phyloP scores from a whole-genome alignment of 2,888 invertebrate species.

The Lithodes maja region DNA sequence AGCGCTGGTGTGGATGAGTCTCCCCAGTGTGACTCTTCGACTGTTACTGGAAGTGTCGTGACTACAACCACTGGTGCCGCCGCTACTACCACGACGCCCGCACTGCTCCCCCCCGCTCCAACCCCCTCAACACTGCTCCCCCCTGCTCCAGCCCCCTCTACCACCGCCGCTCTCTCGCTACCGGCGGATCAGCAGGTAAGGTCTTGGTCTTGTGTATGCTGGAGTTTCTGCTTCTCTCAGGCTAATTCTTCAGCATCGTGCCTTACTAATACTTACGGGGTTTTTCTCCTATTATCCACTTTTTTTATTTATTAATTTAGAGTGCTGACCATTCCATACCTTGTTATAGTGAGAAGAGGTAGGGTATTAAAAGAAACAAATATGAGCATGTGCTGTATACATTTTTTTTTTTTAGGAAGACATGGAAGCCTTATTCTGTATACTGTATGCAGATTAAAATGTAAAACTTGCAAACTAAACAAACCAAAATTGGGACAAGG shows the following conservation, averaged over 20 bases:
- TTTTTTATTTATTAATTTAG: neutral
- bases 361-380: too few species aligned
- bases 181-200: slow-evolving; percentile 57
- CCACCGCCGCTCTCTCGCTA: slow-evolving; percentile 38
- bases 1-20: slow-evolving; percentile 46
- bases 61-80: too few species aligned
- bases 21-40: slow-evolving; percentile 52
- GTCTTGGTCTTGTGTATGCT: slow-evolving; percentile 15
- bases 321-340: neutral
- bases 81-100: too few species aligned
- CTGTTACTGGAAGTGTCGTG: too few species aligned
- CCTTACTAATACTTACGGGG: neutral
- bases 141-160: slow-evolving; percentile 46
- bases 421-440: too few species aligned
- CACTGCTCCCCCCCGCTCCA: slow-evolving; percentile 34
- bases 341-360: too few species aligned
- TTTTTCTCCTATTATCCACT: neutral
- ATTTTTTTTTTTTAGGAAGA: too few species aligned
- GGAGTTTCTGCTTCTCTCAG: neutral
- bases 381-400: too few species aligned
- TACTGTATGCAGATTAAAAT: too few species aligned
- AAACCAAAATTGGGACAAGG: too few species aligned
- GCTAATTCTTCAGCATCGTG: slow-evolving; percentile 13
- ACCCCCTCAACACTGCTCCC: slow-evolving; percentile 53
- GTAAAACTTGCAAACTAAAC: too few species aligned